phyloP scores from a whole-genome alignment of 2,888 invertebrate genomes.

The Heliconius ismenius region DNA sequence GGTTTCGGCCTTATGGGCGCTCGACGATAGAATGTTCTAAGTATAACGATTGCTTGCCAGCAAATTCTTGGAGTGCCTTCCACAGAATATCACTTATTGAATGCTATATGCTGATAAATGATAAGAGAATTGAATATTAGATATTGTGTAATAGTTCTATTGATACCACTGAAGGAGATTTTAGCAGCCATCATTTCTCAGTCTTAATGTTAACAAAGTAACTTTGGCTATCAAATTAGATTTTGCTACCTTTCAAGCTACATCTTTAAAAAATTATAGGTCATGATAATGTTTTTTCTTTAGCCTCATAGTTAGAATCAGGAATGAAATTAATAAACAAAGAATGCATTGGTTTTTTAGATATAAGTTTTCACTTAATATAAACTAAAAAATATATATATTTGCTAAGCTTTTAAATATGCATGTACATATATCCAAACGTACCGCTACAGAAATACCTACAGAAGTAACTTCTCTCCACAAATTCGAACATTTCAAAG shows the following conservation, averaged over 20 bases:
- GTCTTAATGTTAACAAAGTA: too few species aligned
- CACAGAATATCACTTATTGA: conserved; percentile 30
- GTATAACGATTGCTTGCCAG: conserved; percentile 69
- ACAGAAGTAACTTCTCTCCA: conserved; percentile 6
- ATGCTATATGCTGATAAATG: conserved; percentile 9
- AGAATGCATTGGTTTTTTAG: too few species aligned
- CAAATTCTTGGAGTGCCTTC: conserved; percentile 60
- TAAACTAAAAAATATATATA: neutral
- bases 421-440: neutral
- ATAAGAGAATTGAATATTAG: neutral
- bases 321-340: too few species aligned
- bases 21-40: conserved; percentile 67
- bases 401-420: neutral
- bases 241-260: too few species aligned
- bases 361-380: too few species aligned
- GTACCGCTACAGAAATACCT: too few species aligned
- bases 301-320: too few species aligned
- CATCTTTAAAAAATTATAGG: too few species aligned
- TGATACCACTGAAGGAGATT: too few species aligned
- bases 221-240: too few species aligned
- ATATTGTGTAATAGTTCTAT: neutral
- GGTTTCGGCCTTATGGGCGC: conserved; percentile 73
- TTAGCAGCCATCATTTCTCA: too few species aligned
- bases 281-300: too few species aligned
- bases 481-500: conserved; percentile 41